Conservation (phyloP, 2,797 vertebrate genomes). For the Typhlichthys eigenmanni region DNA sequence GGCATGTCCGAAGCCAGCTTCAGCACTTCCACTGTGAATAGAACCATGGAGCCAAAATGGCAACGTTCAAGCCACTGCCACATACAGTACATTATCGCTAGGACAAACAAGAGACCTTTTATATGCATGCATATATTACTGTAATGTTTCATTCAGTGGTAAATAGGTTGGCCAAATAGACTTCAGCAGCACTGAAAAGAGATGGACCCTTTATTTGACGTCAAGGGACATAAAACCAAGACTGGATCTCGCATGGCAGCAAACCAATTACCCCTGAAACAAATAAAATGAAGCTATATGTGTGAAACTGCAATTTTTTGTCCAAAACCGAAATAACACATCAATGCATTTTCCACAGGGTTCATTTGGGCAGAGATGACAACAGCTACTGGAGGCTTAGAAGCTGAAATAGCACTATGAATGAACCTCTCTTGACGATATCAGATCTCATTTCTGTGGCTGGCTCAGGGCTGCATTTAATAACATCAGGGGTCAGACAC, state of each 20-base stretch:
- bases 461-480: constrained; percentile 24
- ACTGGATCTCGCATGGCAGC: neutral
- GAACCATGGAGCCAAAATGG: no score
- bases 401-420: constrained; percentile 32
- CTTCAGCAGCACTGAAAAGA: neutral
- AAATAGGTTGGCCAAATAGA: neutral
- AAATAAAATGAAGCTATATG: neutral
- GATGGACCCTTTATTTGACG: neutral
- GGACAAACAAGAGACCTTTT: no score
- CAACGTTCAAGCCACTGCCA: no score
- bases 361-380: constrained; percentile 16
- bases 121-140: no score
- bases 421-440: constrained; percentile 40
- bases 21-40: no score
- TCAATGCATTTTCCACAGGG: neutral
- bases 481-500: constrained; percentile 20
- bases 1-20: no score
- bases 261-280: constrained; percentile 11
- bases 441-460: constrained; percentile 44
- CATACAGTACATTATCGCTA: no score
- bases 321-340: constrained; percentile 5
- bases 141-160: no score
- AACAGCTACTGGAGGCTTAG: constrained; percentile 23
- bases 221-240: constrained; percentile 1
- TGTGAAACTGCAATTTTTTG: constrained; percentile 1